Conservation (phyloP, 2,888 invertebrate genomes). For the Pinctada fucata region DNA sequence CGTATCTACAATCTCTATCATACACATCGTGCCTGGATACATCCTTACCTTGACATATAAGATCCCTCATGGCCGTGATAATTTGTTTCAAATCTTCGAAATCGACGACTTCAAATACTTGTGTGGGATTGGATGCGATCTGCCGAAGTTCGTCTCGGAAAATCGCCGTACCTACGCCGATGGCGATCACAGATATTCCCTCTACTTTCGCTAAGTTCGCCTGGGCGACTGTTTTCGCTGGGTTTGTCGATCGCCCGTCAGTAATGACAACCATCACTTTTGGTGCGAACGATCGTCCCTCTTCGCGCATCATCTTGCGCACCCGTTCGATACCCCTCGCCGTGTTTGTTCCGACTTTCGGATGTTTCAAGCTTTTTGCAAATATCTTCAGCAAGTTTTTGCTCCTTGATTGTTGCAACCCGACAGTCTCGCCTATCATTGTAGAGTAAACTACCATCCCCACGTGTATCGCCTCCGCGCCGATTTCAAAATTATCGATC, state of each 20-base stretch:
- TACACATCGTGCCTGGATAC: too few species aligned
- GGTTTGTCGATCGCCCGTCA: slow-evolving; percentile 62
- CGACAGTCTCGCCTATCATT: slow-evolving; percentile 57
- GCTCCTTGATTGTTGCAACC: slow-evolving; percentile 59
- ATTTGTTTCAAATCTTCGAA: slow-evolving; percentile 59
- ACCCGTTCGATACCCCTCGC: slow-evolving; percentile 57
- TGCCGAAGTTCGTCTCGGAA: slow-evolving; percentile 56
- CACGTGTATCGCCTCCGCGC: slow-evolving; percentile 59
- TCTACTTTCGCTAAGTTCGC: slow-evolving; percentile 53
- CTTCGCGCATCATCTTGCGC: slow-evolving; percentile 49
- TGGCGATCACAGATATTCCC: slow-evolving; percentile 62
- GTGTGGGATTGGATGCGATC: slow-evolving; percentile 53
- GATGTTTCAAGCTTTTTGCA: slow-evolving; percentile 55
- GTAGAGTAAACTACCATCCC: slow-evolving; percentile 67
- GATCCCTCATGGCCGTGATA: slow-evolving; percentile 56
- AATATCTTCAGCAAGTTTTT: slow-evolving; percentile 58
- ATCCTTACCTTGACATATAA: slow-evolving; percentile 62
- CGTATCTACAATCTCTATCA: too few species aligned
- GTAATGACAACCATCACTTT: slow-evolving; percentile 63
- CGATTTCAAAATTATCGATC: slow-evolving; percentile 64
- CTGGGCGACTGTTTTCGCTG: slow-evolving; percentile 55
- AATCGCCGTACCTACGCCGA: slow-evolving; percentile 61
- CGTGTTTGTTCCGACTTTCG: slow-evolving; percentile 65
- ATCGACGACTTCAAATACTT: slow-evolving; percentile 60
- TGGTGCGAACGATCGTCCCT: slow-evolving; percentile 58